Evolutionary conservation across 2,113 vertebrate genomes (phyloP).

Genomic region (Globicephala melas): DNA sequence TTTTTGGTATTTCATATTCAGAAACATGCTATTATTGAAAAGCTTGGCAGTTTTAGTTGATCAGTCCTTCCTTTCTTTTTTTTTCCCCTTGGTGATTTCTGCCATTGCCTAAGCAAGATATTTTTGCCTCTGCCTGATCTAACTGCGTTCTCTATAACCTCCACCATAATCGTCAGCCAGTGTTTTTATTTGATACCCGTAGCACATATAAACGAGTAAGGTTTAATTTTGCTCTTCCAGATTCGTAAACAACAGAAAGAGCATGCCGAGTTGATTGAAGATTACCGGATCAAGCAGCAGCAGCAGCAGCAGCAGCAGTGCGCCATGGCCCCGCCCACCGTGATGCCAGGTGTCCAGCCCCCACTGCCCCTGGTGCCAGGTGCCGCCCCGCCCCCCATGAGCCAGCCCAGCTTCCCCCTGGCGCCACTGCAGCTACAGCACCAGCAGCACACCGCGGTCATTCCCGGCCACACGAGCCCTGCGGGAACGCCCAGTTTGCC

Average conservation of each 20-base stretch:
- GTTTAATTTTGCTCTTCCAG: conserved; percentile 73
- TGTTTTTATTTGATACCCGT: neutral
- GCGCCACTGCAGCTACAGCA: conserved; percentile 82
- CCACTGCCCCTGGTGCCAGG: conserved; percentile 81
- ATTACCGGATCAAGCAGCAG: conserved; percentile 93
- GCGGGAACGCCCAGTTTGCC: conserved; percentile 80
- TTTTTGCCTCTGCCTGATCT: neutral
- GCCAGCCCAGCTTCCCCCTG: conserved; percentile 83
- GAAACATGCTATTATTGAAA: neutral
- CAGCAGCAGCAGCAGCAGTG: conserved; percentile 87
- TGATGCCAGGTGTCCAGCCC: conserved; percentile 85
- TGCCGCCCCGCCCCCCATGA: conserved; percentile 77
- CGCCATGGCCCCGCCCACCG: conserved; percentile 83
- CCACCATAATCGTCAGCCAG: neutral
- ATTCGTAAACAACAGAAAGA: conserved; percentile 99
- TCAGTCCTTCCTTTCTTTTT: neutral
- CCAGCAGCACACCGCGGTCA: conserved; percentile 80
- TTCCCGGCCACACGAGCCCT: conserved; percentile 77
- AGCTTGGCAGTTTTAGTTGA: neutral
- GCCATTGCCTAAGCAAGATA: neutral
- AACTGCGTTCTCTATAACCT: neutral
- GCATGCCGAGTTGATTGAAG: conserved; percentile 95
- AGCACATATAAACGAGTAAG: neutral
- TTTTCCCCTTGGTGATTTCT: neutral
- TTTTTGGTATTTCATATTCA: neutral